A percentile compares a stretch with the other conserved stretches of the same genome.
Conservation (phyloP, 53 echinoderm and acorn worm genomes). For the Patiria pectinifera region DNA sequence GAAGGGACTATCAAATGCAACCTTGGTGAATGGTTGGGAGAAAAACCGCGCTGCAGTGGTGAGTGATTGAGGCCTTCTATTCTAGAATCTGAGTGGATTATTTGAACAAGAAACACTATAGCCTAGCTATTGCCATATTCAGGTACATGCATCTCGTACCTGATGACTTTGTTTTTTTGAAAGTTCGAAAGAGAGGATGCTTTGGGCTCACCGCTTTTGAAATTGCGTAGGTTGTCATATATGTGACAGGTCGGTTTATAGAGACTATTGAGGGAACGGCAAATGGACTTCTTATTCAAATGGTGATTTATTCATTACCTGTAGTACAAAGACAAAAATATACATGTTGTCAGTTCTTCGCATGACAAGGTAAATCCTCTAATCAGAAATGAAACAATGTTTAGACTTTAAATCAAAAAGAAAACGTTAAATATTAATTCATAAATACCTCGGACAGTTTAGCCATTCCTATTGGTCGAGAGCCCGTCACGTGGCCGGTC, state of each 20-base stretch:
- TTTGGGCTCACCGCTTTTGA: background rate
- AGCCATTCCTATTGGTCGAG: no score
- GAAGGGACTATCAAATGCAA: slow-evolving; percentile 1
- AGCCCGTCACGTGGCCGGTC: no score
- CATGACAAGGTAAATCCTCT: no score
- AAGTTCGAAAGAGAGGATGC: background rate
- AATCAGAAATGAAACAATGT: no score
- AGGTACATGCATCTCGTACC: no score
- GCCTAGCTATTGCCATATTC: no score
- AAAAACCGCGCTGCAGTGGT: slow-evolving; percentile 1
- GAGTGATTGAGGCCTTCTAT: background rate
- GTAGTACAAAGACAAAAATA: no score
- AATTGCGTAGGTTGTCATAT: background rate
- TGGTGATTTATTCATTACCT: no score
- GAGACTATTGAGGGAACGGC: background rate
- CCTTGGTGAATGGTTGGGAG: slow-evolving; percentile 24
- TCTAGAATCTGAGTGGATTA: background rate
- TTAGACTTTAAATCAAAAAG: background rate
- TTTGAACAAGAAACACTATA: background rate
- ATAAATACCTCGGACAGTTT: no score
- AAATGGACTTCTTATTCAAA: background rate
- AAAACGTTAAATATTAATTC: background rate
- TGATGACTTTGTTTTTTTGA: no score
- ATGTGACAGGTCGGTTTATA: background rate
- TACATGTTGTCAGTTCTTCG: no score